Conservation (phyloP, 1,140 invertebrate species). For the Megalonaias nervosa region DNA sequence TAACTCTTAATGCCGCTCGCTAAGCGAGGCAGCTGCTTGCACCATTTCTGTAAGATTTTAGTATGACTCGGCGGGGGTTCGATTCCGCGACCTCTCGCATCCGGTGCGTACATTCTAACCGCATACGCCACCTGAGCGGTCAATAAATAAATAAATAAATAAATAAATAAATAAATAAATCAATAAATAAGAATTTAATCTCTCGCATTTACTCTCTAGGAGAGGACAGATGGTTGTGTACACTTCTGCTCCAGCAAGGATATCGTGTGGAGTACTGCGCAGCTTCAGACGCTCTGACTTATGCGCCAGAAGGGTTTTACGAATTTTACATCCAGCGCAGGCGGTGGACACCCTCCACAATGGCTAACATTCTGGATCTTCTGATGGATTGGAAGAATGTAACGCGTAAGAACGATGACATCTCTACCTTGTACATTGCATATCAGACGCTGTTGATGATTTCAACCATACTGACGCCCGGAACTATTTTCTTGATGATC, state of each 20-base stretch:
- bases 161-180: too few relatives aligned
- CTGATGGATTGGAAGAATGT: constrained; percentile 66
- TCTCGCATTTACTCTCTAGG: constrained; percentile 60
- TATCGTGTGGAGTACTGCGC: constrained; percentile 79
- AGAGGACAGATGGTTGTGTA: constrained; percentile 79
- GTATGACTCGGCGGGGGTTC: too few relatives aligned
- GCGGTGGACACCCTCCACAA: constrained; percentile 79
- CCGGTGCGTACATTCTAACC: too few relatives aligned
- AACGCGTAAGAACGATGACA: constrained; percentile 61
- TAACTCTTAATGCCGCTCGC: too few relatives aligned
- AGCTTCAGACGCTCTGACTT: constrained; percentile 78
- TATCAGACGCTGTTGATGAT: constrained; percentile 70
- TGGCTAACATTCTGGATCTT: constrained; percentile 79
- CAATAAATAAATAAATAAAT: not conserved
- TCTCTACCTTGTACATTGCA: constrained; percentile 56
- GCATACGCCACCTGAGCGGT: too few relatives aligned
- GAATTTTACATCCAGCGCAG: constrained; percentile 79
- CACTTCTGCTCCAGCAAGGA: constrained; percentile 77
- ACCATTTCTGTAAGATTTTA: too few relatives aligned
- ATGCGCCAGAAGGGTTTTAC: constrained; percentile 76
- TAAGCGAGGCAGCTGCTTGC: too few relatives aligned
- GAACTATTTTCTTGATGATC: constrained; percentile 78
- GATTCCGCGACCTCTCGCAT: too few relatives aligned
- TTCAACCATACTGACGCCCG: constrained; percentile 77
- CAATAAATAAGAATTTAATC: not conserved